Evolutionary conservation across 2,797 vertebrate genomes (phyloP), one percentile per base, ranked within the genome.

Genomic region (Alfaro cultratus): DNA sequence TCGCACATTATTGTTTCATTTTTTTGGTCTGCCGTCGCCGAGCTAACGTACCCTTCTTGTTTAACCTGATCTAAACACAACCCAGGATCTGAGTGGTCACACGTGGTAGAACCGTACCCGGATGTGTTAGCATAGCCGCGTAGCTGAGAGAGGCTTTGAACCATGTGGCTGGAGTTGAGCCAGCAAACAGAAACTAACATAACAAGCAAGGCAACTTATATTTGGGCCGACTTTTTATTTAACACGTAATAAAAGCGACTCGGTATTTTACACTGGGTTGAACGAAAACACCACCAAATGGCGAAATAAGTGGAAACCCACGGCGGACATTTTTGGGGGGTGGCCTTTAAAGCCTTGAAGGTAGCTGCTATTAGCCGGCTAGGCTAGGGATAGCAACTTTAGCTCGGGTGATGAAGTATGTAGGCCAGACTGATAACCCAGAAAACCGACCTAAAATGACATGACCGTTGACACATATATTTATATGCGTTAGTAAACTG

Each of bases 91-190:
- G 11, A 73, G 75, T 64, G 60, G 72, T 83, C 87, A 92, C 95
- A 96, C 95, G 95, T 96, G 95, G 95, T 95, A 77, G 9, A 76
- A 80, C 81, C 79, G 75, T 81, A 75, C 86, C 89, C 86, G 88
- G 91, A 87, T 87, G 79, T 34, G 74, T 85, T 95, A 95, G 93
- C 94, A 86, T 84, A 81, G 88, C 90, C 18, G 53, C 47, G 76
- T 62, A 67, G 90, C 92, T 90, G 88, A 79, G 84, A 72, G 31
- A 67, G 80, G 41, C 68, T 86, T 76, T 81, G 79, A 84, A 89
- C 94, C 96, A 96, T 96, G 96, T 96, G 96, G 93, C 91, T 96
- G 95, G 94, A 95, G 87, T 83, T 75, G 70, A 84, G 95, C 95
- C 95, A 95, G 84, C 64, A 73, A 70, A 75, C 36, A 29, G 47